Evolutionary conservation across 1,140 invertebrate species (phyloP), one percentile per base, ranked within the genome.

Genomic region (Thalassaphorura encarpata): DNA sequence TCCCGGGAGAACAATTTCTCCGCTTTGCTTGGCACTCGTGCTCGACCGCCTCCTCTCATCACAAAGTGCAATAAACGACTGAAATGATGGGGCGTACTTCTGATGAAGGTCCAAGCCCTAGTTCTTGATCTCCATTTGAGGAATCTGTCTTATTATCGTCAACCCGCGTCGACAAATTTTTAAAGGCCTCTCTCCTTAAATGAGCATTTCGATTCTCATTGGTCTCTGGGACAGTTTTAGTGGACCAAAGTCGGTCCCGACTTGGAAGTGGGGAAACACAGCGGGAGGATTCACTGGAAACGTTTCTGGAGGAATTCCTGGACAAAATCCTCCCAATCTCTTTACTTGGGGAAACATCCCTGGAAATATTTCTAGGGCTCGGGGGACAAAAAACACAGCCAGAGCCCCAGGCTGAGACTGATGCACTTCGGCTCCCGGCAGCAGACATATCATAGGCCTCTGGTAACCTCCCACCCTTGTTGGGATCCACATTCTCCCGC

Each of bases 401-500:
- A 28, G 66, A 63, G 1, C 61, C 66, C 63, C 63, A 65, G 15
- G 60, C 63, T 6, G 60, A 62, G 2, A 65, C 59, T 11, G 56
- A 60, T 21, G 55, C 58, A 31, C 52, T 63, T 18, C 57, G 40
- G 50, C 61, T 54, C 28, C 58, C 54, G 4, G 54, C 58, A 33
- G 46, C 66, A 16, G 67, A 63, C 36, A 62, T 56, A 23, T 52
- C 59, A 5, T 58, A 61, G 16, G 58, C 56, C 21, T 56, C 61
- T 18, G 65, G 59, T 18, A 72, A 52, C 6, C 72, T 53, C 0
- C 73, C 73, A 0, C 75, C 71, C 43, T 76, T 72, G 66, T 79
- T 77, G 2, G 78, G 76, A 56, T 79, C 76, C 23, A 80, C 71
- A 6, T 75, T 74, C 62, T 76, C 75, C 56, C 74, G 74, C 23